Evolutionary conservation across 2,888 invertebrate genomes (phyloP), one percentile per base, ranked within the genome.

Genomic region (Psococerastis gibbosa): DNA sequence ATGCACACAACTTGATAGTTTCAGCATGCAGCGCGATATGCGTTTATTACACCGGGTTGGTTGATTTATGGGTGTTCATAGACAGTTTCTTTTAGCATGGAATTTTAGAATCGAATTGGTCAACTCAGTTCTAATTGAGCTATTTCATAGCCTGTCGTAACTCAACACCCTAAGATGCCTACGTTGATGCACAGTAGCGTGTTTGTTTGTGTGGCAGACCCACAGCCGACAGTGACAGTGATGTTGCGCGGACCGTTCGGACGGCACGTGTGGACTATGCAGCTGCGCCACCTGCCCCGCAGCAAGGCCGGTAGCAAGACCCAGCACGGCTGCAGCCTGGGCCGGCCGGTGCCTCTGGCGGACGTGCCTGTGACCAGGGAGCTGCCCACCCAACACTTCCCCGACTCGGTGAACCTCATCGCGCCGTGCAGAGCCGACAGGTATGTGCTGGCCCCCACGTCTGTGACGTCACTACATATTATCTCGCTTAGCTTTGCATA

Each of bases 201-300:
- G n/a, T 50, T 50, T 35, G 20, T 45, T 41, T 38, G 33, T 35
- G 52, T 47, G 45, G 8, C 73, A 83, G 92, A 92, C 64, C 89
- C 91, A 3, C 85, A 92, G 55, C 94, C 94, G 0, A 91, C 89
- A 0, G 79, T 95, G 5, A 76, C 75, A 57, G 78, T 89, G 43
- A 67, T 97, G 43, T 80, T 94, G 48, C 74, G 95, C 2, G 87
- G 89, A 45, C 87, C 91, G 1, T 94, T 91, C 66, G 94, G 94
- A 1, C 76, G 94, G 3, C 85, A 88, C 65, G 88, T 89, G 16
- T 97, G 95, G 95, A 84, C 84, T 6, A 74, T 88, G 71, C 79
- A 83, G 55, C 65, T 85, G 44, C 71, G 92, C 32, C 91, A 92
- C 58, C 68, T 88, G 46, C 88, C 94, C 1, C 71, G 91, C 32